Evolutionary conservation across 2,113 vertebrate genomes (phyloP).

Genomic region (Trinectes maculatus): DNA sequence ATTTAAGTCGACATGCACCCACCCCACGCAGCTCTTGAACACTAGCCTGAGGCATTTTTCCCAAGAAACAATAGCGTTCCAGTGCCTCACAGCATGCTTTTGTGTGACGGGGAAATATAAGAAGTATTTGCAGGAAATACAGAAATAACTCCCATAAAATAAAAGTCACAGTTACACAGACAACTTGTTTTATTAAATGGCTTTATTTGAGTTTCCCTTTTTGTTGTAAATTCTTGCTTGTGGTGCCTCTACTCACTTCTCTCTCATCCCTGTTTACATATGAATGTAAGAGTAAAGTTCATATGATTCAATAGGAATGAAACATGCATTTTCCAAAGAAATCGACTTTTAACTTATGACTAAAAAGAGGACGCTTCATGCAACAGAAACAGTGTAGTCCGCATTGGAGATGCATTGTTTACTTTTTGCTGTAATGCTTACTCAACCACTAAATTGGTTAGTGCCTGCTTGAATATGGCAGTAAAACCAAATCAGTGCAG

Average conservation of each 20-base stretch:
- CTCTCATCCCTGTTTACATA: not conserved
- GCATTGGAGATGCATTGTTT: too few relatives aligned
- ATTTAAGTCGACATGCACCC: slow-evolving; percentile 78
- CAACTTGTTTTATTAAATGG: not conserved
- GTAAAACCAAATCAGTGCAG: too few relatives aligned
- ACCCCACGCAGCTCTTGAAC: slow-evolving; percentile 72
- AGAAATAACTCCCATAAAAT: slow-evolving; percentile 31
- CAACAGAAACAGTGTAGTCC: not conserved
- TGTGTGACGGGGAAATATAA: slow-evolving; percentile 54
- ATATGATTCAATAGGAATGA: too few relatives aligned
- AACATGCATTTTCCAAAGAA: too few relatives aligned
- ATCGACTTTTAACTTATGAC: too few relatives aligned
- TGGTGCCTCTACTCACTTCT: not conserved
- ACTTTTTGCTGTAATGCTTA: too few relatives aligned
- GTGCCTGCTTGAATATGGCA: too few relatives aligned
- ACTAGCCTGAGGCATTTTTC: slow-evolving; percentile 71
- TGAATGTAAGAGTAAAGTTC: not conserved
- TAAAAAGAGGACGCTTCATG: not conserved
- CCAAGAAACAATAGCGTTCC: slow-evolving; percentile 73
- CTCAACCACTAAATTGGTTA: too few relatives aligned
- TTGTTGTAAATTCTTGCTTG: not conserved
- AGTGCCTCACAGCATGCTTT: slow-evolving; percentile 47
- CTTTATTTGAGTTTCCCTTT: not conserved
- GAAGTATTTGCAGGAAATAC: slow-evolving; percentile 33
- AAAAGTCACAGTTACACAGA: slow-evolving; percentile 4